Evolutionary conservation across 2,113 vertebrate genomes (phyloP).

Genomic region (Paraplagusia blochii): DNA sequence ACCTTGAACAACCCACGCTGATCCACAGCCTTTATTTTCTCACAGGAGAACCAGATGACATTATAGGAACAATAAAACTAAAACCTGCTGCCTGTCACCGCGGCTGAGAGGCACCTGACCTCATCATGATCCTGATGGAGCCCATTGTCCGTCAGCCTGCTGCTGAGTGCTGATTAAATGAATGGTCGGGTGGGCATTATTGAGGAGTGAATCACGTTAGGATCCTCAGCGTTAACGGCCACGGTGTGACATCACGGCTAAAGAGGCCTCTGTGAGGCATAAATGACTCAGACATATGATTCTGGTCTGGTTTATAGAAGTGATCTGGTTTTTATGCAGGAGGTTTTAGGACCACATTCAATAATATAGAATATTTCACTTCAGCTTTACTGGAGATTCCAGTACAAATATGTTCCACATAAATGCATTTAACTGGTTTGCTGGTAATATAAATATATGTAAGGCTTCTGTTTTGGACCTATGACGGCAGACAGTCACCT

Average conservation of each 20-base stretch:
- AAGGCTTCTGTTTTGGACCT: too few species aligned
- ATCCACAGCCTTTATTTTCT: slow-evolving; percentile 24
- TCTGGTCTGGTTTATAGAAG: slow-evolving; percentile 25
- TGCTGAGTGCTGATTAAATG: slow-evolving; percentile 47
- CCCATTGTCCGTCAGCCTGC: slow-evolving; percentile 10
- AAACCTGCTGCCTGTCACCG: slow-evolving; percentile 20
- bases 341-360: not conserved
- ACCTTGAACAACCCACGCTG: slow-evolving; percentile 1
- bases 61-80: slow-evolving; percentile 33
- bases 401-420: too few species aligned
- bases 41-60: slow-evolving; percentile 6
- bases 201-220: slow-evolving; percentile 38
- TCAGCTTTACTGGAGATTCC: too few species aligned
- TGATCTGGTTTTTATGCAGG: too few species aligned
- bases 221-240: slow-evolving; percentile 30
- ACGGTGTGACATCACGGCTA: slow-evolving; percentile 17
- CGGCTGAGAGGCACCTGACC: slow-evolving; percentile 2
- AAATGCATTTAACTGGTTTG: too few species aligned
- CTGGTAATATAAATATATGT: too few species aligned
- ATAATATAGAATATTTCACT: too few species aligned
- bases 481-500: too few species aligned
- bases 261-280: slow-evolving; percentile 26
- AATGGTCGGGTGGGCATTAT: slow-evolving; percentile 37
- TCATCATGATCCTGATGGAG: slow-evolving; percentile 1
- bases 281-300: slow-evolving; percentile 27